Evolutionary conservation across 2,888 invertebrate genomes (phyloP), one percentile per base, ranked within the genome.

Genomic region (Lymantria dispar): DNA sequence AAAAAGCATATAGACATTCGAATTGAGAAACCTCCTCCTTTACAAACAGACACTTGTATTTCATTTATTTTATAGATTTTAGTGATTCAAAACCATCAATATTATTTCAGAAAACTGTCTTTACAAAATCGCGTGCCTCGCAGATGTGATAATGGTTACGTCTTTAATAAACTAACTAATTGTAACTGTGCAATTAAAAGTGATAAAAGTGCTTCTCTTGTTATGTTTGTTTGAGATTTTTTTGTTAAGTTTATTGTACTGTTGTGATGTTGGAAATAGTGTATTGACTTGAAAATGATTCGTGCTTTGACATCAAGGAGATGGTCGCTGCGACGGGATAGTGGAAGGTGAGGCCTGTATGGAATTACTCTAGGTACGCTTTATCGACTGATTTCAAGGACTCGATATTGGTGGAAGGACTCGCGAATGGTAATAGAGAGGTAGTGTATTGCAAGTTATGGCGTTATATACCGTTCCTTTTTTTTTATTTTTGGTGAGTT

Each of bases 241-340:
- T n/a, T 58, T 58, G 57, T 45, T 54, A 42, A 42, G 14, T 47
- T 33, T 40, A 29, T 49, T 45, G 36, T 33, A 33, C 9, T 29
- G 29, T 22, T 47, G 62, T 58, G 54, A 58, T 68, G 51, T 53
- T 70, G 59, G 52, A 60, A 14, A 40, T 14, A 52, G 62, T 67
- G 68, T 49, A 64, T 69, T 74, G 58, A 67, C 59, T 69, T 63
- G 54, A 74, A 58, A 45, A 92, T 92, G 92, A 64, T 92, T 33
- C 85, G 91, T 15, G 88, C 91, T 15, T 68, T 90, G 47, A 89
- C 92, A 13, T 87, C 88, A 39, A 78, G 91, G 42, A 72, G 90
- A 58, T 92, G 92, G 91, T 90, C 92, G 49, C 69, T 91, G 63
- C 78, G 91, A 45, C 79, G 92, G 8, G 91, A 92, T 66, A 91